A percentile compares a stretch with the other conserved stretches of the same genome.
These are phyloP conservation scores for Arenaria interpres DNA, from an alignment of 2,113 vertebrate genomes.

Conservation along the genomic window DNA sequence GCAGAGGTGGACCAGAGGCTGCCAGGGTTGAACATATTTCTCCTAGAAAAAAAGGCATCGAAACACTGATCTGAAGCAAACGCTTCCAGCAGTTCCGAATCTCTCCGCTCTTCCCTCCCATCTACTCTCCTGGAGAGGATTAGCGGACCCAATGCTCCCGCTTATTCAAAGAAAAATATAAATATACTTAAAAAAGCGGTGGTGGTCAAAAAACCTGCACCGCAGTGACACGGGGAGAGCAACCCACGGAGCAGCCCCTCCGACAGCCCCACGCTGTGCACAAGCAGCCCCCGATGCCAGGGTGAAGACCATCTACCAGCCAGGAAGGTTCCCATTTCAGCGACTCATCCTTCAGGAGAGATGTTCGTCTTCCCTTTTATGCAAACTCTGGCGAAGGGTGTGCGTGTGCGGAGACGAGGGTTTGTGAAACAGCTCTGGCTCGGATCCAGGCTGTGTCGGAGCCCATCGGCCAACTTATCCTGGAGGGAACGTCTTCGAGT, in stretches of 20 bases:
- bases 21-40: background rate
- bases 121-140: background rate
- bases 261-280: accelerated
- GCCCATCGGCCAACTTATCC: background rate
- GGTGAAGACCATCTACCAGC: background rate
- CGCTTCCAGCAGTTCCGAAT: background rate
- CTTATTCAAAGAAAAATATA: background rate
- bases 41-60: background rate
- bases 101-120: background rate
- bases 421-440: constrained; percentile 46
- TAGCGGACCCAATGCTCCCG: background rate
- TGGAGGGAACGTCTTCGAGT: background rate
- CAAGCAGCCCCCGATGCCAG: accelerated
- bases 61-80: constrained; percentile 1
- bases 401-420: background rate
- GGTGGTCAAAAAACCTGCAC: background rate
- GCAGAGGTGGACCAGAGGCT: background rate
- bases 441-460: background rate
- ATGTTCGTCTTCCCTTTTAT: background rate
- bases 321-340: background rate
- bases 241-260: background rate
- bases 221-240: background rate
- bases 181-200: background rate
- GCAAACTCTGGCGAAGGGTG: background rate
- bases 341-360: background rate